Evolutionary conservation across 2,888 invertebrate species (phyloP).

Genomic region (Dyspetes luteomarginatus): DNA sequence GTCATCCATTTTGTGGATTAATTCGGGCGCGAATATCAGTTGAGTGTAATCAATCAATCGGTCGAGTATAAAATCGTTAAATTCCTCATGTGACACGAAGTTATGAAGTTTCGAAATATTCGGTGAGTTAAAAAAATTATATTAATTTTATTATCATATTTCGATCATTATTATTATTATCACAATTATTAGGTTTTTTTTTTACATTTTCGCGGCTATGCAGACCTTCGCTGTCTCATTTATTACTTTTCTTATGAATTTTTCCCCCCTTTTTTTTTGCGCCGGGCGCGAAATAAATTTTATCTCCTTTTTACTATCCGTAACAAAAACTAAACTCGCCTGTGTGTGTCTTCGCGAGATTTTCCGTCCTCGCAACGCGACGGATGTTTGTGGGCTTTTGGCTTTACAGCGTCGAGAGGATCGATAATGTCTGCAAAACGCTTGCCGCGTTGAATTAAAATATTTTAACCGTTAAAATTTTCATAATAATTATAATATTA

Average conservation of each 20-base stretch:
- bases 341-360: too few relatives aligned
- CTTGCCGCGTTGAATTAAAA: too few relatives aligned
- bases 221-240: not conserved
- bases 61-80: not conserved
- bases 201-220: not conserved
- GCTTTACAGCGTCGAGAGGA: constrained; percentile 4
- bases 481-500: too few relatives aligned
- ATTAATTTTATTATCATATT: too few relatives aligned
- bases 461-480: too few relatives aligned
- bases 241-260: not conserved
- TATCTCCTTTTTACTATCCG: too few relatives aligned
- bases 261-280: not conserved
- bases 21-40: constrained; percentile 38
- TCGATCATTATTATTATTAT: too few relatives aligned
- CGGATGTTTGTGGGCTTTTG: too few relatives aligned
- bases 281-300: too few relatives aligned
- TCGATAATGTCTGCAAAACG: constrained; percentile 22
- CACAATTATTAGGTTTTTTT: not conserved
- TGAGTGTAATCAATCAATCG: not conserved
- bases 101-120: constrained; percentile 27
- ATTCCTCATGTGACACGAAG: constrained; percentile 10
- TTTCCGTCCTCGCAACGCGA: too few relatives aligned
- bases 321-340: too few relatives aligned
- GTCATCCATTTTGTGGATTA: constrained; percentile 40
- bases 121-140: constrained; percentile 22